Percentiles rank a stretch among this genome's conserved stretches.
These are phyloP conservation scores for Zhengitettix transpicula DNA, from an alignment of 2,888 invertebrate genomes.

Conservation along the genomic window DNA sequence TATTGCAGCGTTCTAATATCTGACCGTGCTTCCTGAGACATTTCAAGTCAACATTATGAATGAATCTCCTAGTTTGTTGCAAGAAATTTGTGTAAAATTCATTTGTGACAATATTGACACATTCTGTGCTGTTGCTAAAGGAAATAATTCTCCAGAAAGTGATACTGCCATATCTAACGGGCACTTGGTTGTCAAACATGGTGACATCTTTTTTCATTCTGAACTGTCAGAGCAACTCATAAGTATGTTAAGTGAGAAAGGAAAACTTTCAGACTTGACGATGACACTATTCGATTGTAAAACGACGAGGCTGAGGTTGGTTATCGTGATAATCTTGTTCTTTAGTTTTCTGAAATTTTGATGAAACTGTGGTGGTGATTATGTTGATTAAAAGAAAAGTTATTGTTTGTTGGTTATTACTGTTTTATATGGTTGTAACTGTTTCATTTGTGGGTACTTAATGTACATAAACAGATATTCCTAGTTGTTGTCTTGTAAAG, in stretches of 20 bases:
- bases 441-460: no score
- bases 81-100: conserved; percentile 43
- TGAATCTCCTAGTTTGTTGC: conserved; percentile 41
- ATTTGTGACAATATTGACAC: conserved; percentile 43
- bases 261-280: conserved; percentile 39
- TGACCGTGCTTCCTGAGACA: no score
- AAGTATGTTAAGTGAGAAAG: conserved; percentile 35
- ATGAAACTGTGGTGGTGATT: no score
- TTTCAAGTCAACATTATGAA: conserved; percentile 27
- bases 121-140: conserved; percentile 26
- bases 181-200: conserved; percentile 26
- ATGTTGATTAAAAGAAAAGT: no score
- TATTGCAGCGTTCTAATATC: no score
- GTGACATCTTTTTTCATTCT: conserved; percentile 37
- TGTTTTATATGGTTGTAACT: no score
- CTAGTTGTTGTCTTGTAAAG: no score
- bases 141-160: neutral
- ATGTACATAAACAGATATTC: no score
- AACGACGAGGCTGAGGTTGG: conserved; percentile 37
- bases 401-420: no score
- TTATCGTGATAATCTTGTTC: neutral
- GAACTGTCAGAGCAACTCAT: conserved; percentile 40
- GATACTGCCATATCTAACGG: neutral
- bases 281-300: conserved; percentile 40
- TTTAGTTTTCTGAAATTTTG: no score